These are phyloP conservation scores for Cochlearius cochlearius DNA, from an alignment of 2,113 vertebrate species.

Conservation along the genomic window DNA sequence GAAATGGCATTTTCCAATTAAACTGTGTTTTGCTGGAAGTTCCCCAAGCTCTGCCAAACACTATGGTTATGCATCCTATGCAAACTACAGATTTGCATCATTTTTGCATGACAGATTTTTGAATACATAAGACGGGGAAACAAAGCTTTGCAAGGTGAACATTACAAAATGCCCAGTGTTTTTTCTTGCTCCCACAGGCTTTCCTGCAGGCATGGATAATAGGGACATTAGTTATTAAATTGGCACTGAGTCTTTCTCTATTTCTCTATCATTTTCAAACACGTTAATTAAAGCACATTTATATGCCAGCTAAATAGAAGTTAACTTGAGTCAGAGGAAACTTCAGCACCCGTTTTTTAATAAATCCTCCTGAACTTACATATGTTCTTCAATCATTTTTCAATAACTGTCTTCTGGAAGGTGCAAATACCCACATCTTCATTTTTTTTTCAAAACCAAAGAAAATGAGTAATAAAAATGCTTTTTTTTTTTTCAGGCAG, in stretches of 20 bases:
- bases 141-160: conserved; percentile 12
- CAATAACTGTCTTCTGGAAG: background rate
- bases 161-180: background rate
- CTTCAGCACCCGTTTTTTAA: background rate
- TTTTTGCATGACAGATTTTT: conserved; percentile 21
- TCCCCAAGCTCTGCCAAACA: background rate
- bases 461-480: background rate
- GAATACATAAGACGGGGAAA: background rate
- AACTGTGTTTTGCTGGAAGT: conserved; percentile 9
- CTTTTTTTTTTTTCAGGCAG: accelerated
- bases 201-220: background rate
- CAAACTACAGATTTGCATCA: background rate
- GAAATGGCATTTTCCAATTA: conserved; percentile 24
- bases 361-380: background rate
- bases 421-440: background rate
- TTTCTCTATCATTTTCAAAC: conserved; percentile 33
- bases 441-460: background rate
- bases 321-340: background rate
- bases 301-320: background rate
- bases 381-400: background rate
- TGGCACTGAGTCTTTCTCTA: background rate
- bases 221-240: conserved; percentile 8
- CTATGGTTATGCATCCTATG: background rate
- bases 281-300: conserved; percentile 12
- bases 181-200: background rate